phyloP scores from a whole-genome alignment of 1,140 invertebrate species.

The Helicoverpa zea region DNA sequence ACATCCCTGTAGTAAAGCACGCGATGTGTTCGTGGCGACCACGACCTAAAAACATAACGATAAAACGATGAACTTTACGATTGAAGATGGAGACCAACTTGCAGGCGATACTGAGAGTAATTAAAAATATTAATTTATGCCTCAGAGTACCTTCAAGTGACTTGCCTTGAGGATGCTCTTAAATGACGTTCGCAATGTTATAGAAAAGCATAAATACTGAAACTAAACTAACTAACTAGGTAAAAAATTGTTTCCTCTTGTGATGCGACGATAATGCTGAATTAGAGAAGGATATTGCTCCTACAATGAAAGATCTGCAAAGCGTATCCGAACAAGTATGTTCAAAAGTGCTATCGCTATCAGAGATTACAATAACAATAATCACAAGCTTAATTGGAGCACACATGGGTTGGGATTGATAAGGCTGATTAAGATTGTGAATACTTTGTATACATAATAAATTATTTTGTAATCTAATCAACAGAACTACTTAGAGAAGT shows the following conservation, averaged over 20 bases:
- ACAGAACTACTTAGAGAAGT: slow-evolving; percentile 16
- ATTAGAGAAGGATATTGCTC: neutral
- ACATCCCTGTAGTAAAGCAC: slow-evolving; percentile 47
- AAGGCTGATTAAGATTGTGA: slow-evolving; percentile 32
- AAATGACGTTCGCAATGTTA: too few species aligned
- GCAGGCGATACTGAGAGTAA: slow-evolving; percentile 15
- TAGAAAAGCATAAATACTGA: too few species aligned
- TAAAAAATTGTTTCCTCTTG: too few species aligned
- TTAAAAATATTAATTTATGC: slow-evolving; percentile 28
- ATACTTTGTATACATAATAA: slow-evolving; percentile 38
- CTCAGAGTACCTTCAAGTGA: neutral
- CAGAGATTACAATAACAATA: slow-evolving; percentile 33
- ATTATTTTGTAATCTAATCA: slow-evolving; percentile 41
- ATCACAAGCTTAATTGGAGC: slow-evolving; percentile 40
- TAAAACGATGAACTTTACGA: slow-evolving; percentile 56
- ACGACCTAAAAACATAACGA: slow-evolving; percentile 60
- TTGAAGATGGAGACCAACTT: slow-evolving; percentile 16
- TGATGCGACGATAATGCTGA: too few species aligned
- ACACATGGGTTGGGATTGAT: slow-evolving; percentile 38
- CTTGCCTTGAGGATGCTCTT: too few species aligned
- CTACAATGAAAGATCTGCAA: neutral
- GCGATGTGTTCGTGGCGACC: slow-evolving; percentile 51
- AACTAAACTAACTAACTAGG: too few species aligned
- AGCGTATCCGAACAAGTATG: neutral
- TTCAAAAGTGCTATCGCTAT: slow-evolving; percentile 30